Evolutionary conservation across 1,140 invertebrate species (phyloP).

Genomic region (Drosophila dunni): DNA sequence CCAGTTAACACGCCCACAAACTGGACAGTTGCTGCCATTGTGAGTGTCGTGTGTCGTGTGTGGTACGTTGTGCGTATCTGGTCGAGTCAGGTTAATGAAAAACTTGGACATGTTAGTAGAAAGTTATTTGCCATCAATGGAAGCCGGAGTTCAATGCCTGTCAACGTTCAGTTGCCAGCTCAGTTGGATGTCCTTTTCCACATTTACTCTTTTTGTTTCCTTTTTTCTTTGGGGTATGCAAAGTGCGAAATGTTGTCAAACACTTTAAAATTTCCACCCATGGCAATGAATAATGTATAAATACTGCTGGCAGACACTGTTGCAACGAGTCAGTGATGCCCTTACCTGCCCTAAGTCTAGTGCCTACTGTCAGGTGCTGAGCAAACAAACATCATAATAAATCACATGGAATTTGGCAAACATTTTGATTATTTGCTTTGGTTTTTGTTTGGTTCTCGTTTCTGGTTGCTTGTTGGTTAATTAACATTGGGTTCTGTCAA

Average conservation of each 20-base stretch:
- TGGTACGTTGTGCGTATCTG: constrained; percentile 59
- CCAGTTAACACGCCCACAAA: too few species aligned
- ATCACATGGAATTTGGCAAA: constrained; percentile 14
- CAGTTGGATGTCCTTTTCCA: constrained; percentile 10
- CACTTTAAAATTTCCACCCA: constrained; percentile 57
- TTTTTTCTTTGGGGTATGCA: constrained; percentile 21
- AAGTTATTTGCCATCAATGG: constrained; percentile 39
- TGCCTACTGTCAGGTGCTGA: neutral
- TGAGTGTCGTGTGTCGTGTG: too few species aligned
- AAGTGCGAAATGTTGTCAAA: constrained; percentile 67
- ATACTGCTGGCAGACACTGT: neutral
- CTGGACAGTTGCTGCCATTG: too few species aligned
- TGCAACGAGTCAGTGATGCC: neutral
- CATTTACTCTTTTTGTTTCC: neutral
- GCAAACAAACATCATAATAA: constrained; percentile 21
- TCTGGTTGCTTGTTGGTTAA: constrained; percentile 40
- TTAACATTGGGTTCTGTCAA: constrained; percentile 69
- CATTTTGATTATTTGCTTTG: constrained; percentile 22
- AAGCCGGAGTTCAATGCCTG: constrained; percentile 45
- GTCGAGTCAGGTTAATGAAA: constrained; percentile 78
- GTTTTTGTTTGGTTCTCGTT: constrained; percentile 15
- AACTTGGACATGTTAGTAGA: constrained; percentile 59
- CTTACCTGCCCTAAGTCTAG: neutral
- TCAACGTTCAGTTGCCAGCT: neutral
- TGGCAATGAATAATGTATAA: constrained; percentile 51